Percentiles rank a stretch among this genome's conserved stretches.
Conservation (phyloP, 2,113 vertebrate species). For the Acanthisitta chloris region DNA sequence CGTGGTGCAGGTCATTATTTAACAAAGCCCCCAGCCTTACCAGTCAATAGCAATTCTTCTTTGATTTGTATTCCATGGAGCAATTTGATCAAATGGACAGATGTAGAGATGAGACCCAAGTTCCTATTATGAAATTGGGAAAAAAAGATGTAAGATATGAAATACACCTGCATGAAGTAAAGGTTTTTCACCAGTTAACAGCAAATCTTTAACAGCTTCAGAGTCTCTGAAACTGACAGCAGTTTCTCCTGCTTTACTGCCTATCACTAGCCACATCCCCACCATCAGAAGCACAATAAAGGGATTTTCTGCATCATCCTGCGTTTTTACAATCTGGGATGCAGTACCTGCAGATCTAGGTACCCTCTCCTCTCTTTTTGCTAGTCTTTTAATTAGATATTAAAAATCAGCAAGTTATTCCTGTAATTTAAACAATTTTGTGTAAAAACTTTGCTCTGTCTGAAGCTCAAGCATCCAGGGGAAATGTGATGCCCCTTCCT, state of each 20-base stretch:
- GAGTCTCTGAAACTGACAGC: background rate
- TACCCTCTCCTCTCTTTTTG: background rate
- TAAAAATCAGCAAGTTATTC: background rate
- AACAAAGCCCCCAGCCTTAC: conserved; percentile 55
- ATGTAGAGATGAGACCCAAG: conserved; percentile 63
- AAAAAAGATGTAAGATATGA: background rate
- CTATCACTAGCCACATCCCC: background rate
- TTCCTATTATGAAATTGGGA: conserved; percentile 42
- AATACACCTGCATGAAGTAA: background rate
- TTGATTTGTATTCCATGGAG: conserved; percentile 66
- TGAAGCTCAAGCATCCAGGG: background rate
- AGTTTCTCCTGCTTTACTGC: background rate
- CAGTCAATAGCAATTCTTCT: conserved; percentile 65
- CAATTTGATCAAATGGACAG: conserved; percentile 68
- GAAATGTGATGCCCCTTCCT: background rate
- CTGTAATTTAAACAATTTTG: background rate
- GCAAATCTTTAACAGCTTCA: background rate
- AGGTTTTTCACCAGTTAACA: background rate
- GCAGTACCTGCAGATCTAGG: background rate
- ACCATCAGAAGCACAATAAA: background rate
- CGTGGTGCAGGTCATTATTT: background rate
- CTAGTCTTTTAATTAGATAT: background rate
- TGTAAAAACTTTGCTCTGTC: background rate
- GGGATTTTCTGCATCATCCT: background rate
- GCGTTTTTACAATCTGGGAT: background rate